phyloP scores from a whole-genome alignment of 2,888 invertebrate species.

The Campopleginae sp. region DNA sequence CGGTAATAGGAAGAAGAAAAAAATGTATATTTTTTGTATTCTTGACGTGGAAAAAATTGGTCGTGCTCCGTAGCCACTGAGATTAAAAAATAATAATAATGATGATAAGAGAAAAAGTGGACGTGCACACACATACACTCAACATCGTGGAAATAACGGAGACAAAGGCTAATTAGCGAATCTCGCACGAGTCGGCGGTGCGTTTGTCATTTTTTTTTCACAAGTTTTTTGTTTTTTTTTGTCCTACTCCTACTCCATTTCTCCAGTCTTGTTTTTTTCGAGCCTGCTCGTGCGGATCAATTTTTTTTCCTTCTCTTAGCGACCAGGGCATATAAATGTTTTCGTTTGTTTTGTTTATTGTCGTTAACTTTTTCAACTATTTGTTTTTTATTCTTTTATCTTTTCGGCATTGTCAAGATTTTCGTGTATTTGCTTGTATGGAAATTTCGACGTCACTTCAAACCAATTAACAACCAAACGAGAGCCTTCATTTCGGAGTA shows the following conservation, averaged over 20 bases:
- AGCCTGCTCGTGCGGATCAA: constrained; percentile 10
- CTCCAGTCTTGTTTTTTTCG: constrained; percentile 5
- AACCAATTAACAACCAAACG: background rate
- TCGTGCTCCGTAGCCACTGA: constrained; percentile 9
- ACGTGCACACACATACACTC: constrained; percentile 27
- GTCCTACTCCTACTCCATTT: constrained; percentile 1
- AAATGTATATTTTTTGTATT: constrained; percentile 17
- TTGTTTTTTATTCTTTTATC: background rate
- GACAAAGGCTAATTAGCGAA: constrained; percentile 63
- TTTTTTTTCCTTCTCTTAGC: constrained; percentile 13
- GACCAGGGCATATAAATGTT: constrained; percentile 7
- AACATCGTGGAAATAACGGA: constrained; percentile 49
- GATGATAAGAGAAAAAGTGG: constrained; percentile 7
- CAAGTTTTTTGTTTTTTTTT: constrained; percentile 51
- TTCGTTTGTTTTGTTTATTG: constrained; percentile 2
- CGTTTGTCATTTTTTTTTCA: constrained; percentile 56
- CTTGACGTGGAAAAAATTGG: constrained; percentile 30
- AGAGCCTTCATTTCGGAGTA: background rate
- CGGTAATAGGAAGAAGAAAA: constrained; percentile 23
- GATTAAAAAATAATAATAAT: constrained; percentile 31
- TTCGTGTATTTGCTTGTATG: background rate
- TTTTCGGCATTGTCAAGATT: background rate
- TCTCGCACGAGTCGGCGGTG: constrained; percentile 47
- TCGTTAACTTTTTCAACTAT: background rate
- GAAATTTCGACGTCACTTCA: background rate